Conservation (phyloP, 1,140 invertebrate species). For the Heliothis subflexa region DNA sequence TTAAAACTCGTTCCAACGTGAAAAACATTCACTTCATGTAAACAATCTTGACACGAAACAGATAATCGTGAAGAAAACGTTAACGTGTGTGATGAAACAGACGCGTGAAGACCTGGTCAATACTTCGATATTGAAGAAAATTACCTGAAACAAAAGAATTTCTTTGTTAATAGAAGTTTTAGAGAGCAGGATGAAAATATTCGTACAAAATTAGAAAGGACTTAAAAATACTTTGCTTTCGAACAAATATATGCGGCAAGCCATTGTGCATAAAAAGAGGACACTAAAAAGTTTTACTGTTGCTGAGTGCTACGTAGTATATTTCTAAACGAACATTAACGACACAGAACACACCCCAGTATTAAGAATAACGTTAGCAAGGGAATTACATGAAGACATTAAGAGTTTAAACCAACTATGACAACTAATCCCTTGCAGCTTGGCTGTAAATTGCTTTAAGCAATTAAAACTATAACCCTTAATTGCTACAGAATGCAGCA, state of each 20-base stretch:
- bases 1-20: neutral
- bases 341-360: neutral
- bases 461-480: constrained; percentile 34
- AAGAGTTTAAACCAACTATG: neutral
- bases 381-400: neutral
- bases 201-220: neutral
- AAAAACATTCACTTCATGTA: neutral
- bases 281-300: constrained; percentile 9
- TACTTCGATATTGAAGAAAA: constrained; percentile 3
- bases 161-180: neutral
- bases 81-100: neutral
- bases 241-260: neutral
- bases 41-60: neutral
- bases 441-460: constrained; percentile 15
- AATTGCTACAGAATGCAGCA: neutral
- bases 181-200: neutral
- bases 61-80: neutral
- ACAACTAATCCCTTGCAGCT: neutral
- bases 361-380: constrained; percentile 5
- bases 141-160: constrained; percentile 35
- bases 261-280: neutral
- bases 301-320: neutral
- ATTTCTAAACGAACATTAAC: neutral
- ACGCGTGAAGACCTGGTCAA: neutral
- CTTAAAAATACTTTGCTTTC: neutral